Percentiles rank a stretch among this genome's conserved stretches.
Conservation (phyloP, 2,797 vertebrate species). For the Podarcis lilfordi region DNA sequence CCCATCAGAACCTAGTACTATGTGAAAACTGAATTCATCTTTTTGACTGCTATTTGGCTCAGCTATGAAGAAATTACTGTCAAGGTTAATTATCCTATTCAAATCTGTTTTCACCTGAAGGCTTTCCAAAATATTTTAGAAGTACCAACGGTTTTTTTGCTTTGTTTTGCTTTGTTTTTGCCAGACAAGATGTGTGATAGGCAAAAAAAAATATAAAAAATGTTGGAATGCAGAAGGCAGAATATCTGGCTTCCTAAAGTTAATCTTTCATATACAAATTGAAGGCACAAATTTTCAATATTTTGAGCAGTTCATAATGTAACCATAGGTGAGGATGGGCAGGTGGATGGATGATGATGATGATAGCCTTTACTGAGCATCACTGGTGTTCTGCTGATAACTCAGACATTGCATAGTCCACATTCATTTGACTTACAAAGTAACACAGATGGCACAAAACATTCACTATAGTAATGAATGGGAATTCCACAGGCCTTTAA, state of each 20-base stretch:
- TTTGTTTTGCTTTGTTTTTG: slow-evolving; percentile 35
- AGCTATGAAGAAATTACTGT: slow-evolving; percentile 66
- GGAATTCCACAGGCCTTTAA: neutral
- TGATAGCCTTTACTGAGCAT: neutral
- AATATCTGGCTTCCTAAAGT: neutral
- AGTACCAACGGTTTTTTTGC: slow-evolving; percentile 49
- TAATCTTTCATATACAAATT: slow-evolving; percentile 17
- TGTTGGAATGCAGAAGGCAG: slow-evolving; percentile 7
- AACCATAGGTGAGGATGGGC: neutral
- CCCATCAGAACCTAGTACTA: slow-evolving; percentile 56
- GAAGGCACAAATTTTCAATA: neutral
- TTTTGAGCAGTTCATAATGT: slow-evolving; percentile 15
- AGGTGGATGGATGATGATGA: neutral
- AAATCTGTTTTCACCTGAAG: slow-evolving; percentile 70
- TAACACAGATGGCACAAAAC: neutral
- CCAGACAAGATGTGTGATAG: slow-evolving; percentile 46
- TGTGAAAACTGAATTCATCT: slow-evolving; percentile 70
- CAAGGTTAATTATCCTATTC: slow-evolving; percentile 73
- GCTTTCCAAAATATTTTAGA: slow-evolving; percentile 68
- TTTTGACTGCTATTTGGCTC: slow-evolving; percentile 62
- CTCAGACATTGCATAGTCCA: neutral
- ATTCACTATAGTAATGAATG: neutral
- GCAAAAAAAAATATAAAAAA: slow-evolving; percentile 29
- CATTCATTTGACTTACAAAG: neutral
- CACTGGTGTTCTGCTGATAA: neutral